Percentiles rank a stretch among this genome's conserved stretches.
phyloP scores from a whole-genome alignment of 2,888 invertebrate genomes.

The Gymnoscelis rufifasciata region DNA sequence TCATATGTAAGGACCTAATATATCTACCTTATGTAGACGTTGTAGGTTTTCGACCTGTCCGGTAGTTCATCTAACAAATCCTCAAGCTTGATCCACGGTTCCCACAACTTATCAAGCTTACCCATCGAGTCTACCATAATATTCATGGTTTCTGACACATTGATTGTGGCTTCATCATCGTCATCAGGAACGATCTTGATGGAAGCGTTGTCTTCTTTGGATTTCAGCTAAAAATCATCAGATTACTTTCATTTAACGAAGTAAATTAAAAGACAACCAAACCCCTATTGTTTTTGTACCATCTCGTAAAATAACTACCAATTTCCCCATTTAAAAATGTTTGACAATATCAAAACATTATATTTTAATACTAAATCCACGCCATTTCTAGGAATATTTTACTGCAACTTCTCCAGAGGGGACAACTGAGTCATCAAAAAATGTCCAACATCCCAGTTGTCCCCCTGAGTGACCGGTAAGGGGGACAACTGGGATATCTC shows the following conservation, averaged over 20 bases:
- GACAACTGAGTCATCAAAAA: no score
- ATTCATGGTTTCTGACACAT: background rate
- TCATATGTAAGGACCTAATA: no score
- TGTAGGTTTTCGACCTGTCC: background rate
- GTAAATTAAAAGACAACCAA: background rate
- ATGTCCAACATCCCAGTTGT: no score
- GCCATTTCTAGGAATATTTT: no score
- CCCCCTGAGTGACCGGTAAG: no score
- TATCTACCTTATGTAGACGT: background rate
- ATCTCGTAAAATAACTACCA: no score
- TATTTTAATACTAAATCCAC: no score
- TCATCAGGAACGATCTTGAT: background rate
- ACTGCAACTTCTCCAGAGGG: no score
- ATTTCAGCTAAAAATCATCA: background rate
- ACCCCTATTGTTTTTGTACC: no score
- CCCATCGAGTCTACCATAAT: background rate
- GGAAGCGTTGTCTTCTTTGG: background rate
- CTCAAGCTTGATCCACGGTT: background rate
- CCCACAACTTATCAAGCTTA: background rate
- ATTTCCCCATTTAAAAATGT: no score
- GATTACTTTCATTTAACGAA: background rate
- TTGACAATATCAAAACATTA: no score
- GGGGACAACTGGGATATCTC: no score
- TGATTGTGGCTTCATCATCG: background rate
- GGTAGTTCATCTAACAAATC: background rate